Conservation (phyloP, 2,113 vertebrate species). For the Tetrax tetrax region DNA sequence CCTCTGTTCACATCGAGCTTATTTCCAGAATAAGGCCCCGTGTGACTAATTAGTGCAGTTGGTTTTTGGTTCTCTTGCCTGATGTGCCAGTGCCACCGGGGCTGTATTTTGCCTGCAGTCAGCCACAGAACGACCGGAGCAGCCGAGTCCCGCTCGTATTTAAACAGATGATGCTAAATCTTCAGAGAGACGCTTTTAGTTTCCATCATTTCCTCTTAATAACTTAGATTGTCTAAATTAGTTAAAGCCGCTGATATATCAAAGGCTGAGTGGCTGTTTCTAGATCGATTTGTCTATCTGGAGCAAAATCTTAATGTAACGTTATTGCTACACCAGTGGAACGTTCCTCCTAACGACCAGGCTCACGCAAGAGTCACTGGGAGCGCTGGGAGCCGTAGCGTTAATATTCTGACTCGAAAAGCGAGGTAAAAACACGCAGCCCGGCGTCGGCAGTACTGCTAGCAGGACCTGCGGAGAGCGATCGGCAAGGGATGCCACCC, state of each 20-base stretch:
- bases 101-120: not conserved
- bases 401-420: not conserved
- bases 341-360: not conserved
- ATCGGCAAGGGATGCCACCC: conserved; percentile 49
- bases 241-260: not conserved
- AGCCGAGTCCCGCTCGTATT: not conserved
- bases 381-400: not conserved
- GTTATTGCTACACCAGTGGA: not conserved
- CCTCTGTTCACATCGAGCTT: not conserved
- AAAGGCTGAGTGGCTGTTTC: not conserved
- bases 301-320: not conserved
- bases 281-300: not conserved
- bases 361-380: not conserved
- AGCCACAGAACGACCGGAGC: not conserved
- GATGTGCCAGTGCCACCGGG: not conserved
- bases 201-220: not conserved
- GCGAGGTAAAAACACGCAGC: not conserved
- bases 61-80: not conserved
- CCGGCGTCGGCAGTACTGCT: not conserved
- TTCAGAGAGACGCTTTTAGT: not conserved
- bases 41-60: not conserved
- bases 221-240: not conserved
- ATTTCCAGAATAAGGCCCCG: not conserved
- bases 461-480: not conserved
- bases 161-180: not conserved